Base-by-base conservation (phyloP, 2,888 invertebrate species). In the Hypomecis atomaria region DNA sequence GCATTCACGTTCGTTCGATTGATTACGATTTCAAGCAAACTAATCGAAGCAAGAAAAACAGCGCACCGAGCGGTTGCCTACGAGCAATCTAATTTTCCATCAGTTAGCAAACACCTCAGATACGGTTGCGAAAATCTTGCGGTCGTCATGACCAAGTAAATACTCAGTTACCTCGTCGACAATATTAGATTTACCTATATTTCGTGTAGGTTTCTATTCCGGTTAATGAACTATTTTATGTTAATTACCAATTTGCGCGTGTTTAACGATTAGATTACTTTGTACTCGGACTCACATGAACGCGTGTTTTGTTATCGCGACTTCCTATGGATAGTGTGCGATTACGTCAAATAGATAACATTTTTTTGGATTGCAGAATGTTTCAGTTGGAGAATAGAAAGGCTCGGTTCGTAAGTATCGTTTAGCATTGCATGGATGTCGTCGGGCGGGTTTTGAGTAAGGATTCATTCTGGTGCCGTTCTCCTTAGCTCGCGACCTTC, bases 401-500 rank as follows among this genome's bases (percentile, higher is more conserved):
- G 3, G 34, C 42, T 13, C 10, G 52, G 44, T 38, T 42, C 6
- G 33, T 47, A n/a, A 11, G 37, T 34, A 40, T 66, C 37, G 6
- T 40, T 34, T 23, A 40, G 71, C 53, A 43, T 45, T 55, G 58
- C 55, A 56, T 65, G 13, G 44, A 70, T 56, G 64, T 73, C 70
- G 79, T 78, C 83, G 80, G 84, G 83, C 80, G 80, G 81, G 85
- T 85, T 80, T 52, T 85, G 77, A 66, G 84, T 86, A 88, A 90
- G 90, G 90, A 91, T 91, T 79, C 89, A 87, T 87, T 86, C 82
- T 86, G 85, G 83, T 84, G 88, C 91, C 91, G 85, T 88, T 91
- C 91, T 90, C 91, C 87, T 86, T 88, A 82, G 84, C 78, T 84
- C 81, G 87, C 91, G 92, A 92, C 92, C 92, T 92, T 92, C 90